Evolutionary conservation across 2,797 vertebrate species (phyloP).

Genomic region (Phrynocephalus forsythii): DNA sequence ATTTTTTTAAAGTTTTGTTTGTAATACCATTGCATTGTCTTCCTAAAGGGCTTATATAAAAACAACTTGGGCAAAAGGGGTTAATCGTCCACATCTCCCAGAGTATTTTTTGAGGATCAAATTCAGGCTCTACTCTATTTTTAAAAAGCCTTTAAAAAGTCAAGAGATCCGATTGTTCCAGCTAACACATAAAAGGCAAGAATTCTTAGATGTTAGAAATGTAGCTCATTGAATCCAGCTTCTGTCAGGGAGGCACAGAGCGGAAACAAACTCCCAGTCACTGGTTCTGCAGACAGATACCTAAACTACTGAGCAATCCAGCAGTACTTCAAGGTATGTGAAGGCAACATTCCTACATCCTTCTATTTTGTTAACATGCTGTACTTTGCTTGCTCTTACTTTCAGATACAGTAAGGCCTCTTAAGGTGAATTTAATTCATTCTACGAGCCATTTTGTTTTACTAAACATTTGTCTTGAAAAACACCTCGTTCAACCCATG

Average conservation of each 20-base stretch:
- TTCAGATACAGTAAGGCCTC: too few species aligned
- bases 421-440: too few species aligned
- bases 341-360: not conserved
- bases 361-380: not conserved
- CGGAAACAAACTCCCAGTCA: too few species aligned
- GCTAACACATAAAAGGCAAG: not conserved
- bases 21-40: not conserved
- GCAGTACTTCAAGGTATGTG: not conserved
- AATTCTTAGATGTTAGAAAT: too few species aligned
- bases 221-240: too few species aligned
- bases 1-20: too few species aligned
- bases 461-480: too few species aligned
- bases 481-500: too few species aligned
- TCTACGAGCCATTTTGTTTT: too few species aligned
- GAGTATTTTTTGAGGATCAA: not conserved
- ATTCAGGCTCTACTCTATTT: not conserved
- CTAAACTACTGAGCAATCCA: too few species aligned
- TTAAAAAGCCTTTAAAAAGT: not conserved
- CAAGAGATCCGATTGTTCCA: not conserved
- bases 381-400: not conserved
- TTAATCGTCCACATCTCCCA: not conserved
- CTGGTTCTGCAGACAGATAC: too few species aligned
- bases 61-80: not conserved
- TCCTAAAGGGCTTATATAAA: not conserved
- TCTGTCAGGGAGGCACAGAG: too few species aligned